phyloP scores from a whole-genome alignment of 2,797 vertebrate species.

The Chelidonichthys spinosus region DNA sequence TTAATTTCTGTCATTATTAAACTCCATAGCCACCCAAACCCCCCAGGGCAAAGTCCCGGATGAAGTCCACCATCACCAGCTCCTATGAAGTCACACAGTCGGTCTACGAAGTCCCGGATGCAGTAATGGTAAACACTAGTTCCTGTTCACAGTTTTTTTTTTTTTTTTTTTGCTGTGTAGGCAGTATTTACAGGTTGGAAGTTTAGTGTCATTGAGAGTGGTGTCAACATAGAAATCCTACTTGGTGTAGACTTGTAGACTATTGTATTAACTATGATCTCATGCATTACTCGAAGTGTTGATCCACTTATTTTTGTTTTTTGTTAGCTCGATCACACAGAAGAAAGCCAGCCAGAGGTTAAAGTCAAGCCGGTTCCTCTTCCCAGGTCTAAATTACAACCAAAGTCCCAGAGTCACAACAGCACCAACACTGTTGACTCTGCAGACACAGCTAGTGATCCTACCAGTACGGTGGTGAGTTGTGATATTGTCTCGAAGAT shows the following conservation, averaged over 20 bases:
- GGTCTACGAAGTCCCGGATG: slow-evolving; percentile 37
- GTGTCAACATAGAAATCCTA: not conserved
- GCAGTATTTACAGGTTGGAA: no score
- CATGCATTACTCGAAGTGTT: not conserved
- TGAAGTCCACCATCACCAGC: not conserved
- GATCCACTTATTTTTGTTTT: not conserved
- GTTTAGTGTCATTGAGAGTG: not conserved
- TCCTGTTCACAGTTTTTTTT: not conserved
- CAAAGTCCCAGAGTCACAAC: not conserved
- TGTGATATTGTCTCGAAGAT: not conserved
- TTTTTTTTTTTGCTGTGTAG: no score
- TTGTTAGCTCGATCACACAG: slow-evolving; percentile 32
- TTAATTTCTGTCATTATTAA: slow-evolving; percentile 3
- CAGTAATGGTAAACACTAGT: slow-evolving; percentile 31
- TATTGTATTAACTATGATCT: not conserved
- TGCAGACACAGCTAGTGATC: not conserved
- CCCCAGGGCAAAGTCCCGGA: not conserved
- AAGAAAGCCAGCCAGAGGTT: slow-evolving; percentile 15
- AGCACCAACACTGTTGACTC: not conserved
- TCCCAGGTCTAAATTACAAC: slow-evolving; percentile 39
- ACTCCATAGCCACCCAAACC: slow-evolving; percentile 16
- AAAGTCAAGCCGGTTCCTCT: slow-evolving; percentile 47
- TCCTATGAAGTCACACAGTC: not conserved
- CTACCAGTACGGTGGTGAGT: slow-evolving; percentile 25
- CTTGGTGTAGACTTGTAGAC: not conserved